A percentile compares a stretch with the other conserved stretches of the same genome.
Conservation (phyloP, 37 sponge, comb jelly and placozoan genomes). For the Cladorhizidae sp. region DNA sequence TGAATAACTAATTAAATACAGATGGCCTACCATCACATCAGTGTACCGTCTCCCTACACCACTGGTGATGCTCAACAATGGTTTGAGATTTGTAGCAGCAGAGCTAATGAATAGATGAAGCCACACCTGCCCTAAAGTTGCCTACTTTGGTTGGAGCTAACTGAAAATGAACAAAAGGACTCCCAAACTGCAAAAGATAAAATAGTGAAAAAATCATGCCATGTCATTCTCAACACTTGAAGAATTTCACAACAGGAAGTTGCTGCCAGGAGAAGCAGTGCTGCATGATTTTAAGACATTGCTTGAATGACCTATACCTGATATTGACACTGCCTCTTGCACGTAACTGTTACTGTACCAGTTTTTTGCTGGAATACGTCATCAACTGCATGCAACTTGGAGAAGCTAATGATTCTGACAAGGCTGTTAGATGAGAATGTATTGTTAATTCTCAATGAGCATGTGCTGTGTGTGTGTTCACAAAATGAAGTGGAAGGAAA, state of each 20-base stretch:
- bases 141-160: constrained; percentile 54
- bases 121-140: constrained; percentile 36
- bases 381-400: background rate
- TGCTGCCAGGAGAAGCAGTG: too few species aligned
- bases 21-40: background rate
- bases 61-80: constrained; percentile 34
- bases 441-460: background rate
- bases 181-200: constrained; percentile 6
- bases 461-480: background rate
- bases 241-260: too few species aligned
- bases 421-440: background rate
- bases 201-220: too few species aligned
- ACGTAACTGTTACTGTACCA: background rate
- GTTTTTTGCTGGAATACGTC: background rate
- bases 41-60: too few species aligned
- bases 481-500: background rate
- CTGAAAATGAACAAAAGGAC: constrained; percentile 11
- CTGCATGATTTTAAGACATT: too few species aligned
- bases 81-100: constrained; percentile 32
- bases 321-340: background rate
- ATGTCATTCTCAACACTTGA: too few species aligned
- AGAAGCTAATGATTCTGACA: background rate
- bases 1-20: background rate
- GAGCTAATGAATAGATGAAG: constrained; percentile 40
- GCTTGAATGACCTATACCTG: background rate